Evolutionary conservation across 2,888 invertebrate species (phyloP).

Genomic region (Phytoseiulus persimilis): DNA sequence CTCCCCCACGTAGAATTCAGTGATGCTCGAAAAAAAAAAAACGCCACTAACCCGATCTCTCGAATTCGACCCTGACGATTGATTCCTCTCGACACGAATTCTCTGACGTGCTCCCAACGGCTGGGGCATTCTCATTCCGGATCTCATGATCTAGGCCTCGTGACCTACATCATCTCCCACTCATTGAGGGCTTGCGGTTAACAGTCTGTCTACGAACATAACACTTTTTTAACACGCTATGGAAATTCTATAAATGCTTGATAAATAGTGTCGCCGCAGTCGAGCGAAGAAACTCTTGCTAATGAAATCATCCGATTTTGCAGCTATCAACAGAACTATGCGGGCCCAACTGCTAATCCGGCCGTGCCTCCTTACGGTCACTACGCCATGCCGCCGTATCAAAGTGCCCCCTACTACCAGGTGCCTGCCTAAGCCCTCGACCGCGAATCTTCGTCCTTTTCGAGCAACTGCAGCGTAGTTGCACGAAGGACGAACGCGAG

Average conservation of each 20-base stretch:
- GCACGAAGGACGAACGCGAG: neutral
- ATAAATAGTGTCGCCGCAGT: neutral
- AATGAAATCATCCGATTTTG: neutral
- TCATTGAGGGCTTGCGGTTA: neutral
- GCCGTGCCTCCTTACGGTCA: conserved; percentile 26
- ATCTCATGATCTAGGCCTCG: neutral
- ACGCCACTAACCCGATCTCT: neutral
- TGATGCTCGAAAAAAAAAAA: neutral
- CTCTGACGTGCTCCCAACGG: neutral
- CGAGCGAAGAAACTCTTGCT: neutral
- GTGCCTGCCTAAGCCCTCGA: conserved; percentile 22
- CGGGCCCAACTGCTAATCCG: conserved; percentile 17
- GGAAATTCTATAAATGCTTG: neutral
- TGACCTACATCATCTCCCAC: neutral
- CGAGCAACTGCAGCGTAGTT: neutral
- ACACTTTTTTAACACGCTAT: neutral
- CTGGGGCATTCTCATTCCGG: neutral
- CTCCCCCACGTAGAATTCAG: neutral
- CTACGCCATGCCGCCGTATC: conserved; percentile 33
- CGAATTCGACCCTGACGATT: neutral
- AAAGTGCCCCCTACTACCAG: conserved; percentile 37
- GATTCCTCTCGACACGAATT: neutral
- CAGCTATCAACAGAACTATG: conserved; percentile 23
- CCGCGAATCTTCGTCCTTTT: neutral
- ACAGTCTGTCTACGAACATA: neutral